phyloP scores from a whole-genome alignment of 1,140 invertebrate genomes.

The Battus philenor region DNA sequence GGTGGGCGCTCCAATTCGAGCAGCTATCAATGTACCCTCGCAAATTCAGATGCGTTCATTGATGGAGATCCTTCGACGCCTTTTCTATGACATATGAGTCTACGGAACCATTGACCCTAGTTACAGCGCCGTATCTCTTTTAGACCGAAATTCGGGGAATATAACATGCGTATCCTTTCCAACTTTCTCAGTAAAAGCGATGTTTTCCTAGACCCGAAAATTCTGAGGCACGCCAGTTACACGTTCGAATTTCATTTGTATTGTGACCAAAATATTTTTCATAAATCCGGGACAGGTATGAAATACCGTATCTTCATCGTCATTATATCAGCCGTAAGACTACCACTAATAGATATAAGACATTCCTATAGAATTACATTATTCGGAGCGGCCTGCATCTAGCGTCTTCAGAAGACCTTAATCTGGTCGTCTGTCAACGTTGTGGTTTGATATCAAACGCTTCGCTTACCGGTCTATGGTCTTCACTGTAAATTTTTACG shows the following conservation, averaged over 20 bases:
- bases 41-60: not conserved
- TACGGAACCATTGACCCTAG: not conserved
- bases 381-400: too few relatives aligned
- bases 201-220: constrained; percentile 4
- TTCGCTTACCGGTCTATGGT: too few relatives aligned
- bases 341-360: too few relatives aligned
- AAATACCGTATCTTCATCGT: too few relatives aligned
- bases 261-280: not conserved
- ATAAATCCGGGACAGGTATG: not conserved
- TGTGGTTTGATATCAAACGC: too few relatives aligned
- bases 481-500: too few relatives aligned
- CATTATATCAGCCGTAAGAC: too few relatives aligned
- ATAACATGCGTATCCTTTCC: constrained; percentile 6
- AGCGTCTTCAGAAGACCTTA: too few relatives aligned
- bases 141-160: constrained; percentile 1
- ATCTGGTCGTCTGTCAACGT: too few relatives aligned
- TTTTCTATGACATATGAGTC: constrained; percentile 16
- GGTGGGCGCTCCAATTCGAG: too few relatives aligned
- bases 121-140: constrained; percentile 5
- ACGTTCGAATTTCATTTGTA: not conserved
- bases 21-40: not conserved
- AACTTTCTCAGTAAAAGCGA: not conserved
- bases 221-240: not conserved
- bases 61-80: not conserved
- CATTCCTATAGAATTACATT: too few relatives aligned